Evolutionary conservation across 2,797 vertebrate species (phyloP).

Genomic region (Molossus alvarezi): DNA sequence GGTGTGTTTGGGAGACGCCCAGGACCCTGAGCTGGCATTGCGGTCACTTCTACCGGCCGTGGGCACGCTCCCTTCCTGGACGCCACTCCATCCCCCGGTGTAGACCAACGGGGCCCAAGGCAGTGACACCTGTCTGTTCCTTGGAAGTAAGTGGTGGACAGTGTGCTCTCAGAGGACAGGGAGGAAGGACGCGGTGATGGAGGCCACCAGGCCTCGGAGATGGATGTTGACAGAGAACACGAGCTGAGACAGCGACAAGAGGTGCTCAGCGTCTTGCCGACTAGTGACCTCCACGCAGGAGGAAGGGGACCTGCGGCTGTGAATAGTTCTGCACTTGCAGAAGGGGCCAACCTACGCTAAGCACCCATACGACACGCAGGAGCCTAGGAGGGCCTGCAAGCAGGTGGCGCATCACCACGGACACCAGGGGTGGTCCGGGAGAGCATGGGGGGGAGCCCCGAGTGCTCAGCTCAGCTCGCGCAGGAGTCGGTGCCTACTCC

Average conservation of each 20-base stretch:
- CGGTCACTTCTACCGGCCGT: fast-evolving
- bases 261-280: background rate
- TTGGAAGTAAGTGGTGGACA: background rate
- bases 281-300: background rate
- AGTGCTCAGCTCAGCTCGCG: slow-evolving; percentile 63
- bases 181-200: background rate
- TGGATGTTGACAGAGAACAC: background rate
- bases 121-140: background rate
- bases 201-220: background rate
- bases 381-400: slow-evolving; percentile 76
- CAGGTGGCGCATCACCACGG: slow-evolving; percentile 85
- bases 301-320: slow-evolving; percentile 71
- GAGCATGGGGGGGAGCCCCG: too few relatives aligned
- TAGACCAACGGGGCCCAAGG: background rate
- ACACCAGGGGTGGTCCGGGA: slow-evolving; percentile 58
- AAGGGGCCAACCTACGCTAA: slow-evolving; percentile 81
- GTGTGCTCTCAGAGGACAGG: background rate
- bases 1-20: fast-evolving
- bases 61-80: fast-evolving
- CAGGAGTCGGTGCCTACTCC: slow-evolving; percentile 61
- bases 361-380: slow-evolving; percentile 70
- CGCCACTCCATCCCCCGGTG: fast-evolving
- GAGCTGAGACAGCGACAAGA: background rate
- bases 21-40: fast-evolving
- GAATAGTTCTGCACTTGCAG: slow-evolving; percentile 78